Evolutionary conservation across 2,888 invertebrate genomes (phyloP), one percentile per base, ranked within the genome.

Genomic region (Ennomos erosarius): DNA sequence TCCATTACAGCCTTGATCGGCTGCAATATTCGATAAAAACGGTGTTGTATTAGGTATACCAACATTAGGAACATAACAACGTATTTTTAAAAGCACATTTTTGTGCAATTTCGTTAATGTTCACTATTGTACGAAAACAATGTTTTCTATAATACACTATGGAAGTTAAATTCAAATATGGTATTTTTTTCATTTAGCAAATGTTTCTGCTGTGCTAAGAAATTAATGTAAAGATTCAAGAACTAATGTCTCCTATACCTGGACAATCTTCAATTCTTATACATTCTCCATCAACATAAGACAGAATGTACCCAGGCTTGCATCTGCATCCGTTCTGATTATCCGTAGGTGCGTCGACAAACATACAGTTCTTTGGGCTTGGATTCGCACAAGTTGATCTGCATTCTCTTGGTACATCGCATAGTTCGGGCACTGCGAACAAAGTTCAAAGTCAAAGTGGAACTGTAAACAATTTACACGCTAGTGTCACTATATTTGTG

Each of bases 191-290:
- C 16, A 16, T 16, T 16, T 16, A 16, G 16, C 1, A 16, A 16
- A 3, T 16, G 16, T 16, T 16, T 16, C 16, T 16, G 3, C 16
- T 3, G 3, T 16, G 16, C 1, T 16, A 16, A 16, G 16, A 16
- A 16, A 16, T 16, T 1, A 16, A 1, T 16, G 16, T 16, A 3
- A 16, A 16, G 16, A 16, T 16, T 3, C 16, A 16, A 16, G 16
- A 16, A n/a, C n/a, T n/a, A 26, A 26, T 26, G 26, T 26, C 26
- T 26, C 26, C 26, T 26, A 26, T 58, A 70, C 73, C 61, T 36
- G 74, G 69, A 55, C 75, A 77, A 6, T 74, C 59, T 16, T 68
- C 67, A 13, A 67, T 50, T 16, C 45, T 55, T 10, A 75, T 57
- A 59, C 74, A 75, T 2, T 46, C 49, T 38, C 74, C 77, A 34